Evolutionary conservation across 2,888 invertebrate genomes (phyloP), one percentile per base, ranked within the genome.

Genomic region (Biston betularia): DNA sequence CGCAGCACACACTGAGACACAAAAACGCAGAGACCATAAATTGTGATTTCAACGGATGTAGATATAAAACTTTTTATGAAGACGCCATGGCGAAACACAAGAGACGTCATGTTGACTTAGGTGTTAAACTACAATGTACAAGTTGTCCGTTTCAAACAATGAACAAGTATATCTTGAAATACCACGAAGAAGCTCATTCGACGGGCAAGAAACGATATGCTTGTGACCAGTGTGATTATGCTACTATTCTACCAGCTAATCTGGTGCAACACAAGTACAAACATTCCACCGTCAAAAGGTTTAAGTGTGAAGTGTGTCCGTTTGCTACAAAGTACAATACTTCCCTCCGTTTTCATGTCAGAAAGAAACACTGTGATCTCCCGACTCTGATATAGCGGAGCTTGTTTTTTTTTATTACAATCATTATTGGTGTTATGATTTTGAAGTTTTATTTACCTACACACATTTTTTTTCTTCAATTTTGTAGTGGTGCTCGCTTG

Each of bases 291-390:
- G 92, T 89, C 35, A 93, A 93, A 62, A 77, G 89, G 71, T 94
- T 93, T 50, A 92, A 92, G 71, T 94, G 94, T 75, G 93, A 93
- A 68, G 88, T 90, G 0, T 94, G 94, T 56, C 88, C 91, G 0
- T 93, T 93, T 58, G 92, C 92, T 8, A 89, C 93, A 0, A 93
- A 93, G 70, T 93, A 93, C 73, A 93, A 92, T 65, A 92, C 93
- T 0, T 93, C 93, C 5, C 75, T 93, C 68, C 81, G 93, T 40
- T 93, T 92, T 72, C 93, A 93, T 70, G 93, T 93, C 46, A 91
- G 85, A 65, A 93, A 91, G 73, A 93, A 93, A 81, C 93, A 93
- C 80, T 92, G 93, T 89, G 93, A 93, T 90, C 84, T 93, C 69
- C 92, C 92, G 1, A 83, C 87, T 73, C 84, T 85, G 76, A 86